Percentiles rank a stretch among this genome's conserved stretches.
These are phyloP conservation scores for Chlorodrepanis virens DNA, from an alignment of 2,113 vertebrate genomes.

Conservation along the genomic window DNA sequence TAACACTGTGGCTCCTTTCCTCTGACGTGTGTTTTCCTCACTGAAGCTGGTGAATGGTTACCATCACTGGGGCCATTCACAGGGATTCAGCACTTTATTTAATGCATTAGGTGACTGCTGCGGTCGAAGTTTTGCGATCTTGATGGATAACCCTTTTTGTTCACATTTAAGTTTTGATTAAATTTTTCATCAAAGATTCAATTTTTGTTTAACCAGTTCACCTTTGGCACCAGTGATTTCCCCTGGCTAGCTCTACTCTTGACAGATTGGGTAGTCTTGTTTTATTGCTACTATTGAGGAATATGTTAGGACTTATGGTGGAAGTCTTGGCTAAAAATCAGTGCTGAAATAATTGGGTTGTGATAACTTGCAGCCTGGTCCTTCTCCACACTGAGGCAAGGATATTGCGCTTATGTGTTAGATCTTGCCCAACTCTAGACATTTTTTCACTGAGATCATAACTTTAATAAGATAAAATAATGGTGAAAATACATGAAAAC, in stretches of 20 bases:
- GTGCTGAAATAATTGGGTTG: neutral
- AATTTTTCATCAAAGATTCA: slow-evolving; percentile 39
- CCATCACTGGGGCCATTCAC: neutral
- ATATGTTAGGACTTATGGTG: neutral
- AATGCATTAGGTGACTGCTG: neutral
- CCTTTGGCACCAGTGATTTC: neutral
- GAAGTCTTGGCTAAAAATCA: neutral
- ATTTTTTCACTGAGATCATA: neutral
- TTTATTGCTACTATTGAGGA: neutral
- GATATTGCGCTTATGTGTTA: neutral
- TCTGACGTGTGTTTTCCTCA: neutral
- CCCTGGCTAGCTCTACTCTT: neutral
- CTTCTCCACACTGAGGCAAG: neutral
- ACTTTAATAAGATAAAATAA: neutral
- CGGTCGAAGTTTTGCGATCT: neutral
- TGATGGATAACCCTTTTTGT: slow-evolving; percentile 13
- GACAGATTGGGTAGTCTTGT: neutral
- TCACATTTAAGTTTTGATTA: slow-evolving; percentile 28
- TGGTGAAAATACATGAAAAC: neutral
- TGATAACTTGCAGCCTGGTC: neutral
- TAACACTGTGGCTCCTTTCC: neutral
- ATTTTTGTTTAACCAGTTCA: slow-evolving; percentile 12
- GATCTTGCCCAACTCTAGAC: neutral
- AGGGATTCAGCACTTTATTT: slow-evolving; percentile 5
- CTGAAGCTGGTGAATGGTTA: neutral